phyloP scores from a whole-genome alignment of 2,797 vertebrate species.

The Cirrhinus mrigala region DNA sequence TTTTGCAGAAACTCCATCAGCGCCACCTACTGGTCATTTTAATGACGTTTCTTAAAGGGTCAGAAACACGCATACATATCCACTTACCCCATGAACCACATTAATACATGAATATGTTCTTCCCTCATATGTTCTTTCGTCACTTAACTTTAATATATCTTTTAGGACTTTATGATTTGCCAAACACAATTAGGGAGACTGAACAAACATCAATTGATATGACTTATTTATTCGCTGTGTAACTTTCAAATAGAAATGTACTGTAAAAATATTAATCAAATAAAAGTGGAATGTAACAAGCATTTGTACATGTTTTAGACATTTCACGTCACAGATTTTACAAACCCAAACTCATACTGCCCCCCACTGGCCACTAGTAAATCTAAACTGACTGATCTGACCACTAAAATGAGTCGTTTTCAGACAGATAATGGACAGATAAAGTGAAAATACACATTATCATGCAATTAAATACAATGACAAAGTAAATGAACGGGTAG shows the following conservation, averaged over 20 bases:
- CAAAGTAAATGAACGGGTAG: not conserved
- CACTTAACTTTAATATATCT: not conserved
- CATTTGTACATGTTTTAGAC: not conserved
- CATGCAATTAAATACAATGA: not conserved
- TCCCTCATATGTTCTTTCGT: not conserved
- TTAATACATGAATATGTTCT: not conserved
- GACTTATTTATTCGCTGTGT: not conserved
- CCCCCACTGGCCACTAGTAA: not conserved
- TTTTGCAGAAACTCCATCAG: not conserved
- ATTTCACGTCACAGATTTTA: not conserved
- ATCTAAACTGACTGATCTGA: not conserved
- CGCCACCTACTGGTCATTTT: conserved; percentile 8
- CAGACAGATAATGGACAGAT: no score
- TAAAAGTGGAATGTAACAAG: not conserved
- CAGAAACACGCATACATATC: not conserved
- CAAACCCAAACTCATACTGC: conserved; percentile 12
- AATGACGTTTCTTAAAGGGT: not conserved
- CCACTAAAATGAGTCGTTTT: not conserved
- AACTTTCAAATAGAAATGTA: no score
- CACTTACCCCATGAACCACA: not conserved
- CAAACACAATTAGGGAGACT: not conserved
- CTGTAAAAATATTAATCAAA: not conserved
- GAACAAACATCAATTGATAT: not conserved
- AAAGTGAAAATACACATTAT: no score
- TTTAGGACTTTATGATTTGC: not conserved